phyloP scores from a whole-genome alignment of 1,140 invertebrate species.

The Bombus balteatus region DNA sequence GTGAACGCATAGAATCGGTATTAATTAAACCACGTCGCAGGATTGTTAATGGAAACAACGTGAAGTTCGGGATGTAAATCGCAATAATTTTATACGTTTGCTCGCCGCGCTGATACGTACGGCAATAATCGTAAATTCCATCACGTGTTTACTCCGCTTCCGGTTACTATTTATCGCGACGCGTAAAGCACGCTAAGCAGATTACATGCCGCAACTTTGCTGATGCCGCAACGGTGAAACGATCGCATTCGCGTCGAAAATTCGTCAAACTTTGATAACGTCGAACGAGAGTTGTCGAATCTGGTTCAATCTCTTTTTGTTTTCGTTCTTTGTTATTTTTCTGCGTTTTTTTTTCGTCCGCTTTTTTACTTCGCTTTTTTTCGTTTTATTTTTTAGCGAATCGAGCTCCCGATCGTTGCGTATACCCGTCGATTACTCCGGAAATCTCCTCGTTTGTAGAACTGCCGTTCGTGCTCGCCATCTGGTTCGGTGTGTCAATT shows the following conservation, averaged over 20 bases:
- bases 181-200: conserved; percentile 42
- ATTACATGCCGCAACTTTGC: conserved; percentile 32
- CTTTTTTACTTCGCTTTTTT: neutral
- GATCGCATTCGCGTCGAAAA: neutral
- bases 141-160: conserved; percentile 8
- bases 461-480: conserved; percentile 50
- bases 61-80: conserved; percentile 39
- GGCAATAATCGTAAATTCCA: conserved; percentile 41
- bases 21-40: conserved; percentile 10
- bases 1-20: neutral
- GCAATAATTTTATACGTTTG: conserved; percentile 39
- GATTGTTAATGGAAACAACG: conserved; percentile 27
- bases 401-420: neutral
- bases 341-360: neutral
- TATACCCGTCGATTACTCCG: conserved; percentile 56
- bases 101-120: conserved; percentile 15
- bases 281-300: neutral
- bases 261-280: neutral
- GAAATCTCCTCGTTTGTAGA: conserved; percentile 62
- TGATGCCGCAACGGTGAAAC: neutral
- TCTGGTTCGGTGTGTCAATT: conserved; percentile 64
- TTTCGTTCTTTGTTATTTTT: no score
- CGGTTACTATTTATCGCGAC: conserved; percentile 36
- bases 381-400: neutral
- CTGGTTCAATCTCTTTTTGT: neutral